A percentile compares a stretch with the other conserved stretches of the same genome.
These are phyloP conservation scores for Candoia aspera DNA, from an alignment of 2,113 vertebrate species.

Conservation along the genomic window DNA sequence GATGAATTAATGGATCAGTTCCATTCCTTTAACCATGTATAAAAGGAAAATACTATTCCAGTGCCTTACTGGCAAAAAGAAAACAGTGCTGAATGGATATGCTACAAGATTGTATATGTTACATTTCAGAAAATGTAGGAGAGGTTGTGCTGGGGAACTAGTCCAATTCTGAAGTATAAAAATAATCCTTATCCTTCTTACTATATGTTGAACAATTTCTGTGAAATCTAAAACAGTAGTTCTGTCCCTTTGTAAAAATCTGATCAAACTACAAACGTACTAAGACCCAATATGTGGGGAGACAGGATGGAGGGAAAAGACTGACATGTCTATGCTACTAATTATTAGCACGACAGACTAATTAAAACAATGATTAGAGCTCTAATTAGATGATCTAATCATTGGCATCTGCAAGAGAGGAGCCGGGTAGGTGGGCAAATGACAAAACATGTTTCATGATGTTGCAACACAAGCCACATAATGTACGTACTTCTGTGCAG, in stretches of 20 bases:
- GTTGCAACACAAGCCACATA: neutral
- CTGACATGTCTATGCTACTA: neutral
- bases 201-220: neutral
- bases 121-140: neutral
- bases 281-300: neutral
- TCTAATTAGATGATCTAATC: neutral
- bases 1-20: neutral
- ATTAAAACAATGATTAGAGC: neutral
- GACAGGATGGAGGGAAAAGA: neutral
- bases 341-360: neutral
- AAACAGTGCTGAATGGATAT: neutral
- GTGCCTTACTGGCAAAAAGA: neutral
- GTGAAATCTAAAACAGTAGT: neutral
- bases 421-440: neutral
- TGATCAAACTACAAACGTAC: neutral
- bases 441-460: neutral
- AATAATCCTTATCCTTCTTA: neutral
- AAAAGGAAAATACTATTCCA: neutral
- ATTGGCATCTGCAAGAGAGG: neutral
- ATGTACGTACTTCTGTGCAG: neutral
- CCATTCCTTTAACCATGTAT: neutral
- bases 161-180: neutral
- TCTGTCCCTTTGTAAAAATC: neutral
- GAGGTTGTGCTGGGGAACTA: neutral
- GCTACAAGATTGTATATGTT: neutral